Conservation (phyloP, 1,140 invertebrate species). For the Coenobita brevimanus region DNA sequence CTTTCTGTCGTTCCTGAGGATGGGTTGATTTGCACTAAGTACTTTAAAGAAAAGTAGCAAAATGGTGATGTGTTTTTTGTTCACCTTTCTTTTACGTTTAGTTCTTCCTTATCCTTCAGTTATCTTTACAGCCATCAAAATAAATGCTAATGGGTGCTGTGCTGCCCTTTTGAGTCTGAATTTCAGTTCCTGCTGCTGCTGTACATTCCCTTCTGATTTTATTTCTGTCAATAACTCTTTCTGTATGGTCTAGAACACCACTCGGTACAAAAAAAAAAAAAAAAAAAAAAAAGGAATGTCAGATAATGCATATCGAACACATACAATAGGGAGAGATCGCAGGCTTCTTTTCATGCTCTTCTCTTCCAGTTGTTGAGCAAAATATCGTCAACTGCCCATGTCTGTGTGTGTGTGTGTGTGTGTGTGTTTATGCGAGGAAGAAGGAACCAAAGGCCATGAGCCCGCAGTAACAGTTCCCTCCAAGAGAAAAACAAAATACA, state of each 20-base stretch:
- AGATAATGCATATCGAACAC: not conserved
- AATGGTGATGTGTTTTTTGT: not conserved
- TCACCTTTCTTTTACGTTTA: not conserved
- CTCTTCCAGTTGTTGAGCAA: too few relatives aligned
- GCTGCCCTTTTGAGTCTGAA: not conserved
- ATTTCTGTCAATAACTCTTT: conserved; percentile 7
- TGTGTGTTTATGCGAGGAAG: too few relatives aligned
- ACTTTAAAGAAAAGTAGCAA: not conserved
- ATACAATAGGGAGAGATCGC: not conserved
- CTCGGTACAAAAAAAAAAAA: too few relatives aligned
- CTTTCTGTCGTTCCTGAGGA: not conserved
- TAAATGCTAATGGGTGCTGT: not conserved
- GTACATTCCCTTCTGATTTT: not conserved
- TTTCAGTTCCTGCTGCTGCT: not conserved
- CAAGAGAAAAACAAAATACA: too few relatives aligned
- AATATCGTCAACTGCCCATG: too few relatives aligned
- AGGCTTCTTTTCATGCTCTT: not conserved
- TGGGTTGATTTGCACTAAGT: not conserved
- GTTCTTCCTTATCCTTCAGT: not conserved
- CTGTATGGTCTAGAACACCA: not conserved
- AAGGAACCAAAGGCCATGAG: too few relatives aligned
- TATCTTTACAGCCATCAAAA: too few relatives aligned
- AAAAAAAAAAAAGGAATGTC: not conserved
- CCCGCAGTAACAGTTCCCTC: too few relatives aligned
- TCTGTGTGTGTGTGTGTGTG: too few relatives aligned